Conservation (phyloP, 2,113 vertebrate genomes). For the Candoia aspera region DNA sequence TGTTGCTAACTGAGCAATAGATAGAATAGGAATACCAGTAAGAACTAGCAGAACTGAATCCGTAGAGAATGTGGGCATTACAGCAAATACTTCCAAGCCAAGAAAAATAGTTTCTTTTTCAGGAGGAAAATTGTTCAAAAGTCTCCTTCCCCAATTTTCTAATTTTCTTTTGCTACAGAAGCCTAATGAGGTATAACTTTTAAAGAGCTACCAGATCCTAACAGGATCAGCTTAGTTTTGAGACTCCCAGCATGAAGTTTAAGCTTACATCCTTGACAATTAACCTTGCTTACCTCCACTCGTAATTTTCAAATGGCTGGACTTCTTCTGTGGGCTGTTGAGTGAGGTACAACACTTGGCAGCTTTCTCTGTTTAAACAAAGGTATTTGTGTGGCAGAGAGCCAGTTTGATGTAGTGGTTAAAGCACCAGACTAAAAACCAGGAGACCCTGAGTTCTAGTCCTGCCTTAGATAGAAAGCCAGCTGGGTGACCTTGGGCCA, state of each 20-base stretch:
- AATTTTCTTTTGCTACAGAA: slow-evolving; percentile 33
- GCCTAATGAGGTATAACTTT: slow-evolving; percentile 22
- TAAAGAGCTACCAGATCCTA: slow-evolving; percentile 7
- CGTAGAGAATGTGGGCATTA: not conserved
- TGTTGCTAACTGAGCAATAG: not conserved
- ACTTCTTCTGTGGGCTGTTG: not conserved
- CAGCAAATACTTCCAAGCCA: not conserved
- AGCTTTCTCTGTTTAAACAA: not conserved
- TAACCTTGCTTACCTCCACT: slow-evolving; percentile 26
- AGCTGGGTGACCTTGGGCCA: too few relatives aligned
- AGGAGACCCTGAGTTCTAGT: too few relatives aligned
- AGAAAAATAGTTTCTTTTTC: slow-evolving; percentile 15
- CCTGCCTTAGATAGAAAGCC: too few relatives aligned
- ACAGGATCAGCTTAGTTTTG: slow-evolving; percentile 8
- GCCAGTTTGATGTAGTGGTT: too few relatives aligned
- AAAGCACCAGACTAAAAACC: too few relatives aligned
- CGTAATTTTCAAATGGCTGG: not conserved
- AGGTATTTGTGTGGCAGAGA: accelerated
- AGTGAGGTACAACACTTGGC: accelerated
- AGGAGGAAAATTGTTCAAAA: not conserved
- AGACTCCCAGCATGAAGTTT: slow-evolving; percentile 4
- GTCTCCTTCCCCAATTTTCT: slow-evolving; percentile 16
- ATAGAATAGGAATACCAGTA: not conserved
- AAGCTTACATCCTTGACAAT: slow-evolving; percentile 31
- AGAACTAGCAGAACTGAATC: not conserved